A percentile compares a stretch with the other conserved stretches of the same genome.
Evolutionary conservation across 2,797 vertebrate species (phyloP).

Genomic region (Valencia hispanica): DNA sequence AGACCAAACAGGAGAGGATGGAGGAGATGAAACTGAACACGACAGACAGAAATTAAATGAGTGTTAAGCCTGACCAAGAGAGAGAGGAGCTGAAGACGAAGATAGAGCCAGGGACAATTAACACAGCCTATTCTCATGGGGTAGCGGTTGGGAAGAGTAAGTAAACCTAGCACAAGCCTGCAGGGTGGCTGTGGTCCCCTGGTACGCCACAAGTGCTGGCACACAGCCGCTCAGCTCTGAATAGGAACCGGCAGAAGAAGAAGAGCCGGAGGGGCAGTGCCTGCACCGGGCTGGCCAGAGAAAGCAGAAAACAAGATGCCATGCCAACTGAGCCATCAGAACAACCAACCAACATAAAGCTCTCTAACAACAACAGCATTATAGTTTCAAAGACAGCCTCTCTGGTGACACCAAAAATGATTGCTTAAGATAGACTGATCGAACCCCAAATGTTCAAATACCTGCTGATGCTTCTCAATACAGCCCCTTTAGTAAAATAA

Average conservation of each 20-base stretch:
- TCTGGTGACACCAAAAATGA: background rate
- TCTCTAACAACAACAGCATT: background rate
- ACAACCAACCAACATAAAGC: constrained; percentile 10
- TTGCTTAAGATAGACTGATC: background rate
- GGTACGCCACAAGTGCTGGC: constrained; percentile 52
- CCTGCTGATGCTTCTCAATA: background rate
- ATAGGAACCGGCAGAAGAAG: no score
- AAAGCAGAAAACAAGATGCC: constrained; percentile 37
- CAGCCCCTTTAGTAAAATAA: background rate
- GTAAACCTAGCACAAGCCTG: constrained; percentile 73
- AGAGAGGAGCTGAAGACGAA: constrained; percentile 28
- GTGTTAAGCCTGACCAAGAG: constrained; percentile 20
- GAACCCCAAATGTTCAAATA: background rate
- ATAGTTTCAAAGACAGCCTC: background rate
- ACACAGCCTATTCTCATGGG: constrained; percentile 58
- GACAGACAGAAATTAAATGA: background rate
- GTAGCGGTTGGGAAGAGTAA: constrained; percentile 69
- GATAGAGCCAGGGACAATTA: constrained; percentile 60
- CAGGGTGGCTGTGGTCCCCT: constrained; percentile 65
- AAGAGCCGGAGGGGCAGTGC: constrained; percentile 6
- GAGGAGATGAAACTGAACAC: background rate
- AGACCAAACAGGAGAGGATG: background rate
- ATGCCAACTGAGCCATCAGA: constrained; percentile 3
- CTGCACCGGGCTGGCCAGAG: constrained; percentile 25
- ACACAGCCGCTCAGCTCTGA: constrained; percentile 34